Conservation (phyloP, 2,797 vertebrate genomes). For the Sandelia bainsii region DNA sequence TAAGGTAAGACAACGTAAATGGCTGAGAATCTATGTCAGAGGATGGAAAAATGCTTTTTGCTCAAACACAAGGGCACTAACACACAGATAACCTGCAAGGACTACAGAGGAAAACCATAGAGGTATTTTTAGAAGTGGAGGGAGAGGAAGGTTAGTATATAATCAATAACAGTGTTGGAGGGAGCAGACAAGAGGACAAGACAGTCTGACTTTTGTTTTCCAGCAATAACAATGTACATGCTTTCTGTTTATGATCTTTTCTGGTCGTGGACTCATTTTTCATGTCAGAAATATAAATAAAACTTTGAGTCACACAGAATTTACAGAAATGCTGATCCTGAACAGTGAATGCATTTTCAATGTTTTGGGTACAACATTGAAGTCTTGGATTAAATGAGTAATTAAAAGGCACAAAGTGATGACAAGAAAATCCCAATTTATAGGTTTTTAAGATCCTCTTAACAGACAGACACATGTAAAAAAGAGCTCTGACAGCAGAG, state of each 20-base stretch:
- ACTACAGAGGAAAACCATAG: slow-evolving; percentile 62
- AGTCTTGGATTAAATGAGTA: slow-evolving; percentile 1
- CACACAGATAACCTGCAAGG: slow-evolving; percentile 40
- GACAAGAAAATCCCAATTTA: neutral
- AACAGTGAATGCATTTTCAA: neutral
- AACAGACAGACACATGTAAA: neutral
- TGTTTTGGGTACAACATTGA: neutral
- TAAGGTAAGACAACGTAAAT: neutral
- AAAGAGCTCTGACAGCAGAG: neutral
- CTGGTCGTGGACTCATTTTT: neutral
- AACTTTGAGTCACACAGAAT: neutral
- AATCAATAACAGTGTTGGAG: slow-evolving; percentile 76
- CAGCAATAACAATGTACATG: slow-evolving; percentile 4
- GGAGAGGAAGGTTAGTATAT: slow-evolving; percentile 74
- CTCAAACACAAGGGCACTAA: neutral
- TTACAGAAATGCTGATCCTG: neutral
- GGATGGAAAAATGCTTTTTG: slow-evolving; percentile 18
- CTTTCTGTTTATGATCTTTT: neutral
- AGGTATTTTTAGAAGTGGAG: slow-evolving; percentile 76
- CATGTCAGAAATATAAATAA: neutral
- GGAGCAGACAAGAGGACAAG: slow-evolving; percentile 53
- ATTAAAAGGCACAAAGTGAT: neutral
- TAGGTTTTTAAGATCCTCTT: neutral
- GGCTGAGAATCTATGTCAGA: slow-evolving; percentile 2
- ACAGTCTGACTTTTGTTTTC: slow-evolving; percentile 48